Evolutionary conservation across 2,113 vertebrate genomes (phyloP), one percentile per base, ranked within the genome.

Genomic region (Lampris megalopsis): DNA sequence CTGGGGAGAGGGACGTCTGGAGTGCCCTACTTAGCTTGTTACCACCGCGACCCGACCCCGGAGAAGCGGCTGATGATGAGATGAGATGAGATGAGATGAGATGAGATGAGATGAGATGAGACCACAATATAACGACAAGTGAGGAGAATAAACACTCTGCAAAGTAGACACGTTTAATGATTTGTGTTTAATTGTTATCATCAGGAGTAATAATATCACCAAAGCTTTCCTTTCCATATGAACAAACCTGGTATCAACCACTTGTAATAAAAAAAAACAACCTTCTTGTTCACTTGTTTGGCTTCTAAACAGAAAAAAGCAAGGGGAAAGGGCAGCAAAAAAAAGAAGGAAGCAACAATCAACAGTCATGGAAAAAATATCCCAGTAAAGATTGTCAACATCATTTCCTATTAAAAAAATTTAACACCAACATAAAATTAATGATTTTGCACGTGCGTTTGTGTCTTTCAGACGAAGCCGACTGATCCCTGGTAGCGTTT

Each of bases 381-480:
- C 79, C 73, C 57, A 75, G 10, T 41, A 73, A 86, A 66, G 37
- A 74, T 67, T 37, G 41, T 74, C 70, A 69, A 71, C 2, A 13
- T 53, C 2, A 13, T 10, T 53, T 4, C 43, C 43, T 5, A 2
- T 57, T n/a, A 66, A 69, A 67, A 68, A 66, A 68, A 5, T 9
- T 58, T 13, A 40, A 60, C 49, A 86, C 50, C 71, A 75, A 81
- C 1, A 53, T 40, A 1, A 73, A 66, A 62, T 65, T 1, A 50
- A 75, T 71, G 47, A 47, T 71, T 84, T 72, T 59, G 50, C 63
- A n/a, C 52, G 56, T 80, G 90, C 83, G 77, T 72, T 69, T 73
- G 9, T 35, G 69, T 73, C 71, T 72, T 65, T 63, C 1, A 79
- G 45, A 54, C 67, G 7, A 8, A 73, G 38, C 49, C 52, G 72